A percentile compares a stretch with the other conserved stretches of the same genome.
These are phyloP conservation scores for Oscheius sp. DNA, from an alignment of 2,888 invertebrate genomes.

Conservation along the genomic window DNA sequence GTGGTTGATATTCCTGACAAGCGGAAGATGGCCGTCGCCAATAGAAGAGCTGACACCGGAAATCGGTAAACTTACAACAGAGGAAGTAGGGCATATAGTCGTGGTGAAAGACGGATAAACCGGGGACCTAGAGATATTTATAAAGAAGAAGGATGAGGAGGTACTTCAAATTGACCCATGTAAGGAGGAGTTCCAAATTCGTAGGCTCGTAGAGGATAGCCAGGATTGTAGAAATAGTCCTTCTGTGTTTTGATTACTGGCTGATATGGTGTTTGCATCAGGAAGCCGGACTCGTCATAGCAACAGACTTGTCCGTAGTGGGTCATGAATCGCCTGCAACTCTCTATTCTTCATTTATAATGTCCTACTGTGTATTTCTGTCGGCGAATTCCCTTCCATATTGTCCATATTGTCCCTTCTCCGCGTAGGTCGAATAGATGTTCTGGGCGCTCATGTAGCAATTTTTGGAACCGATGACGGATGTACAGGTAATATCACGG, in stretches of 20 bases:
- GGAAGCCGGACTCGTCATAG: slow-evolving; percentile 88
- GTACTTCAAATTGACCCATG: slow-evolving; percentile 89
- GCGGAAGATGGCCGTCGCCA: slow-evolving; percentile 88
- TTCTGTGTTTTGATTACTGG: slow-evolving; percentile 74
- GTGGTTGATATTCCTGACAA: slow-evolving; percentile 79
- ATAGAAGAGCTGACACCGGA: slow-evolving; percentile 91
- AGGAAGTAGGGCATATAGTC: slow-evolving; percentile 92
- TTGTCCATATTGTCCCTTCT: slow-evolving; percentile 41
- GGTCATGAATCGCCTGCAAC: slow-evolving; percentile 66
- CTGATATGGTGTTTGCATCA: slow-evolving; percentile 93
- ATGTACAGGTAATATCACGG: slow-evolving; percentile 77
- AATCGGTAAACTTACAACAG: slow-evolving; percentile 92
- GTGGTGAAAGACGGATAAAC: slow-evolving; percentile 92
- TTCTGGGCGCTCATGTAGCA: slow-evolving; percentile 75
- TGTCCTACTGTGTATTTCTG: slow-evolving; percentile 45
- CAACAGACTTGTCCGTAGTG: slow-evolving; percentile 90
- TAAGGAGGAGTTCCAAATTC: slow-evolving; percentile 91
- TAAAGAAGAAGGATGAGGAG: slow-evolving; percentile 89
- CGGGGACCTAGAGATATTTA: slow-evolving; percentile 89
- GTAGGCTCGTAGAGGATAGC: slow-evolving; percentile 73
- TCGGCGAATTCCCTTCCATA: slow-evolving; percentile 18
- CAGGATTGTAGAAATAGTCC: slow-evolving; percentile 65
- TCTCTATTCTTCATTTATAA: neutral
- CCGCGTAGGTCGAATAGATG: slow-evolving; percentile 65
- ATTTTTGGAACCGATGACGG: slow-evolving; percentile 88